These are phyloP conservation scores for Furcula furcula DNA, from an alignment of 2,888 invertebrate species.

Conservation along the genomic window DNA sequence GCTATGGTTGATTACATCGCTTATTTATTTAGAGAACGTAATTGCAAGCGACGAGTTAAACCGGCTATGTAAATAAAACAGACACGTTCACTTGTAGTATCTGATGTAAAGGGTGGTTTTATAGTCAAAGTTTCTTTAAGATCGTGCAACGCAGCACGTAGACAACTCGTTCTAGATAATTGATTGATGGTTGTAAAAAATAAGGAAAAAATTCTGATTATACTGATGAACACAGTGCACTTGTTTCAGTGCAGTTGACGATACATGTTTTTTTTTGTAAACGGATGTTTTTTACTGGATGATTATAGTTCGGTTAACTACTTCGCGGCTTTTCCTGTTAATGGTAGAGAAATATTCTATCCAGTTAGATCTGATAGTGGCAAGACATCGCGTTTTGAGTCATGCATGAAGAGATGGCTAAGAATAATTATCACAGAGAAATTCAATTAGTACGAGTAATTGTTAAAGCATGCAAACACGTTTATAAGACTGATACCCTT, in stretches of 20 bases:
- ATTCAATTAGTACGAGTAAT: too few relatives aligned
- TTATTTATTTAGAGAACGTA: conserved; percentile 5
- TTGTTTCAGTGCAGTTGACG: conserved; percentile 32
- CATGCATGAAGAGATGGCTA: too few relatives aligned
- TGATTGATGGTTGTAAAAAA: conserved; percentile 47
- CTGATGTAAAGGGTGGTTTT: conserved; percentile 5
- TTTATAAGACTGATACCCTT: too few relatives aligned
- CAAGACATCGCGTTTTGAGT: too few relatives aligned
- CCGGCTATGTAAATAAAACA: conserved; percentile 14
- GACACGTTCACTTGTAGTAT: not conserved
- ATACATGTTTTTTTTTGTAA: conserved; percentile 24
- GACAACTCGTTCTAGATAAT: conserved; percentile 50
- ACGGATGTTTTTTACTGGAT: conserved; percentile 11
- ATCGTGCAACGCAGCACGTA: conserved; percentile 56
- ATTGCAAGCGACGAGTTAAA: not conserved
- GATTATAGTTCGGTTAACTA: conserved; percentile 9
- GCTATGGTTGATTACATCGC: conserved; percentile 11
- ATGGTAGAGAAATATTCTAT: not conserved
- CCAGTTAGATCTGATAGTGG: not conserved
- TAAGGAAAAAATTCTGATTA: conserved; percentile 43
- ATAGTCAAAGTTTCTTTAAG: conserved; percentile 13
- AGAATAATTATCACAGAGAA: too few relatives aligned
- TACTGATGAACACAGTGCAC: conserved; percentile 31
- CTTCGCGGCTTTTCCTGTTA: conserved; percentile 10
- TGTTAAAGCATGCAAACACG: too few relatives aligned